phyloP scores from a whole-genome alignment of 2,888 invertebrate genomes.

The Drosophila leonis region DNA sequence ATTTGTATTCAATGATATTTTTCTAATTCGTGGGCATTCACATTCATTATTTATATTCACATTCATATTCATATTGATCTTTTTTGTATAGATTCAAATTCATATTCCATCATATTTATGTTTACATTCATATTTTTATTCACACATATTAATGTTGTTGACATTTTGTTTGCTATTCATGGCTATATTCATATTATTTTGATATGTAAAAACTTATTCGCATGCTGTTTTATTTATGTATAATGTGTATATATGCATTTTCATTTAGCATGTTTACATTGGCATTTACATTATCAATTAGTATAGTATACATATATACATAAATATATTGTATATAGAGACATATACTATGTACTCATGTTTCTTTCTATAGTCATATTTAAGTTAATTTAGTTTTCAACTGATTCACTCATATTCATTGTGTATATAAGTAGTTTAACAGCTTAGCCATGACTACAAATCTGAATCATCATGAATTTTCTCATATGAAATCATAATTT shows the following conservation, averaged over 20 bases:
- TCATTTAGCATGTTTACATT: neutral
- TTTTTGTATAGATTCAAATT: neutral
- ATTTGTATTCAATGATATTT: too few species aligned
- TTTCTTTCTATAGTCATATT: neutral
- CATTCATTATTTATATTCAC: neutral
- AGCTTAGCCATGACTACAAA: conserved; percentile 2
- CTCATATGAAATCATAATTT: neutral
- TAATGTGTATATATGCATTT: neutral
- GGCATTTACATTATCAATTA: neutral
- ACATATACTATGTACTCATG: neutral
- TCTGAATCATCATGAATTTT: conserved; percentile 4
- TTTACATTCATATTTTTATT: neutral
- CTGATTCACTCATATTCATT: conserved; percentile 7
- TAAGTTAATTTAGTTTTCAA: neutral
- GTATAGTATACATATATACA: neutral
- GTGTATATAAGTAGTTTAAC: neutral
- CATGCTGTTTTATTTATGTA: neutral
- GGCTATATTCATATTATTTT: neutral
- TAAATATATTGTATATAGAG: neutral
- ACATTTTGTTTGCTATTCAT: neutral
- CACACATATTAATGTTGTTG: neutral
- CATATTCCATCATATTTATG: neutral
- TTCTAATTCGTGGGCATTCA: too few species aligned
- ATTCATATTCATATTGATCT: neutral
- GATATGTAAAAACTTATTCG: neutral